Conservation (phyloP, 1,140 invertebrate species). For the Cepaea nemoralis region DNA sequence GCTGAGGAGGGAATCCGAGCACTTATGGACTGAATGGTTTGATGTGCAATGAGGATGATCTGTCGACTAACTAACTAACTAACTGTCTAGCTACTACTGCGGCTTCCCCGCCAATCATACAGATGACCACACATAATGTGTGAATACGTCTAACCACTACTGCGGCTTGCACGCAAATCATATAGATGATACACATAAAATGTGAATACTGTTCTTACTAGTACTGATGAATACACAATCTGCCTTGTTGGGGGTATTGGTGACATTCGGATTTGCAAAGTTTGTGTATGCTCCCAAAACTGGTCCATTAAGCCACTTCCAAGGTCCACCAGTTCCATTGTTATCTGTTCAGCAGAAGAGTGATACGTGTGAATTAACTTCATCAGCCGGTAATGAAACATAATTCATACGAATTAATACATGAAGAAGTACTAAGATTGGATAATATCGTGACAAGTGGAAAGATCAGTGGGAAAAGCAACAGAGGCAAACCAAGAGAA, state of each 20-base stretch:
- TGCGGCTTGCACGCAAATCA: background rate
- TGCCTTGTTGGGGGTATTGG: background rate
- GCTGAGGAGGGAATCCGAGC: too few relatives aligned
- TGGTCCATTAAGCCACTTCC: background rate
- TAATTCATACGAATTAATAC: background rate
- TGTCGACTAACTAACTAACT: background rate
- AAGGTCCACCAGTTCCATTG: background rate
- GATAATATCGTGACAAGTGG: background rate
- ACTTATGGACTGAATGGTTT: too few relatives aligned
- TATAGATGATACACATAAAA: background rate
- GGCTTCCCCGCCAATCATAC: background rate
- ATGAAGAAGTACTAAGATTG: background rate
- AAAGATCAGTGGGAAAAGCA: too few relatives aligned
- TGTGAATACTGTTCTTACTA: background rate
- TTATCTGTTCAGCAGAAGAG: background rate
- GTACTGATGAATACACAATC: constrained; percentile 1
- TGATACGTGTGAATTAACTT: background rate
- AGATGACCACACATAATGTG: background rate
- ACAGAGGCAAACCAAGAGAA: too few relatives aligned
- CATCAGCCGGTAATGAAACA: background rate
- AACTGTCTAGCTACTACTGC: background rate
- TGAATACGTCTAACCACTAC: background rate
- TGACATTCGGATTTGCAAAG: background rate
- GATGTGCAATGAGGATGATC: background rate
- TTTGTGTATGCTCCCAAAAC: background rate